These are phyloP conservation scores for Dicaeum eximium DNA, from an alignment of 2,113 vertebrate genomes.

Conservation along the genomic window DNA sequence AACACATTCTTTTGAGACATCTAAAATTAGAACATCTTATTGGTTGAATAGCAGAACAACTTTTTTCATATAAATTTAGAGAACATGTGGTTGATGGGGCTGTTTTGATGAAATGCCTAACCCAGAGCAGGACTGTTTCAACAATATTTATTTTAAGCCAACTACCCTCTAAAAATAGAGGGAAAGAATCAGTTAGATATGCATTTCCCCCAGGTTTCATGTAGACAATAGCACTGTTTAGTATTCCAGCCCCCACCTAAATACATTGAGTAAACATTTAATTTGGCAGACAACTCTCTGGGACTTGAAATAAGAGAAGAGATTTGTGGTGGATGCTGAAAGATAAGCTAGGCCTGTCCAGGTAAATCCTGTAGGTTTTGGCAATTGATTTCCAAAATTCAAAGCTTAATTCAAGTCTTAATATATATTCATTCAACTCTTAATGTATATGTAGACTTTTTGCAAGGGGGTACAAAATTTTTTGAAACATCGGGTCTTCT, in stretches of 20 bases:
- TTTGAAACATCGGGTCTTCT: neutral
- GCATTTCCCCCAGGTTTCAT: neutral
- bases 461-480: neutral
- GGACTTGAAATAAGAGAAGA: neutral
- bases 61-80: neutral
- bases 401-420: neutral
- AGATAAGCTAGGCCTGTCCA: neutral
- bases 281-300: neutral
- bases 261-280: neutral
- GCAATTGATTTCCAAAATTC: neutral
- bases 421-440: neutral
- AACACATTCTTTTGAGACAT: neutral
- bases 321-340: neutral
- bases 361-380: neutral
- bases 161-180: neutral
- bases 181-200: neutral
- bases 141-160: neutral
- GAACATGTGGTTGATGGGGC: neutral
- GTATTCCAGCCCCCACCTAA: neutral
- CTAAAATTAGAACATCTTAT: neutral
- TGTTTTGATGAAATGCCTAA: neutral
- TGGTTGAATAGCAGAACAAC: neutral
- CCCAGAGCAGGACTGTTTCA: neutral
- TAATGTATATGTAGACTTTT: neutral
- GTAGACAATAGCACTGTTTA: neutral